Base-by-base conservation (phyloP, 2,888 invertebrate genomes). In the Ectobius pallidus region DNA sequence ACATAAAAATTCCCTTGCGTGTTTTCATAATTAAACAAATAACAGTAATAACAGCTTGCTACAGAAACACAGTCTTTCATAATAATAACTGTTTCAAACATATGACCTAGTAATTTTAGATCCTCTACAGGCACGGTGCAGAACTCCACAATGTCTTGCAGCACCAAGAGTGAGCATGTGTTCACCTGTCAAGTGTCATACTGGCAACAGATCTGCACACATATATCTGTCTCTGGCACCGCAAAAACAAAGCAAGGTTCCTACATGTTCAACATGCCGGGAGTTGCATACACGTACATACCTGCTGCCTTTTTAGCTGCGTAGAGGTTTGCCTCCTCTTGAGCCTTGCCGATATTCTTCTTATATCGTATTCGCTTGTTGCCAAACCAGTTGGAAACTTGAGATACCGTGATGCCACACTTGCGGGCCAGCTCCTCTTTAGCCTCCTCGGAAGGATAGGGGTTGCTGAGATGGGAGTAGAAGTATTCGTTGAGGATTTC, bases 401-500 rank as follows among this genome's bases (percentile, higher is more conserved):
- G 95, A 74, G 94, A 94, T 74, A 97, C 96, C 75, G 99, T 99
- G 83, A 99, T 99, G 83, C 97, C 96, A 85, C 99, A 99, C 85
- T 99, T 99, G 84, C 98, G 90, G 71, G 99, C 99, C 83, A 99
- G 89, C 84, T 99, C 99, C 86, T 99, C 99, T 85, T 99, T 99
- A 77, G 99, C 99, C 86, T 99, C 99, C 87, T 99, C 99, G 82
- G 97, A 97, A 77, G 99, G 99, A 87, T 99, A 99, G 34, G 99
- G 99, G 89, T 99, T 99, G 83, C 96, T 97, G 81, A 99, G 90
- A 86, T 99, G 99, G 80, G 98, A 98, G 87, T 99, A 99, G 87
- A 99, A 99, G 85, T 99, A 99, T 87, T 99, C 99, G 86, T 99
- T 99, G 79, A 99, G 89, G 80, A 99, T 96, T 88, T 99, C 99